Percentiles rank a stretch among this genome's conserved stretches.
Evolutionary conservation across 1,140 invertebrate genomes (phyloP).

Genomic region (Eumaeus atala): DNA sequence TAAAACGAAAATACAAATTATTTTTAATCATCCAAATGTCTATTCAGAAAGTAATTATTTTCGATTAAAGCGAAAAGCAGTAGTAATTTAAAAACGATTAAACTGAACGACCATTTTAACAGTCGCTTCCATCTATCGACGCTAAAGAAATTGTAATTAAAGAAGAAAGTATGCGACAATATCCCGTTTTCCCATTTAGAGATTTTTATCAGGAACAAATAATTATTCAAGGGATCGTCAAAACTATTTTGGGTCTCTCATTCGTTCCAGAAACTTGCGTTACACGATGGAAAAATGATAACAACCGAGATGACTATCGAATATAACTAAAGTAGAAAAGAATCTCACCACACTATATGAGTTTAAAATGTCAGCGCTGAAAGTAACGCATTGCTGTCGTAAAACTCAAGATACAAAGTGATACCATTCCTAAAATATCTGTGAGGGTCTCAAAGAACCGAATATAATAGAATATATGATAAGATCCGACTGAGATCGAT

Average conservation of each 20-base stretch:
- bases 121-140: neutral
- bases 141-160: conserved; percentile 1
- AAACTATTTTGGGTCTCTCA: neutral
- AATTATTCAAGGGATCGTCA: conserved; percentile 3
- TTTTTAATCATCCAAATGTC: too few relatives aligned
- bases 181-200: neutral
- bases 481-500: conserved; percentile 45
- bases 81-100: neutral
- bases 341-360: conserved; percentile 51
- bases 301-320: conserved; percentile 56
- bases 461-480: conserved; percentile 42
- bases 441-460: conserved; percentile 35
- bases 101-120: neutral
- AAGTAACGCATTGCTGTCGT: conserved; percentile 68
- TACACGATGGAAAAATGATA: conserved; percentile 44
- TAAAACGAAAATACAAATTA: too few relatives aligned
- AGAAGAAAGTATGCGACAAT: conserved; percentile 3
- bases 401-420: conserved; percentile 60
- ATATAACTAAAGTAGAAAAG: conserved; percentile 64
- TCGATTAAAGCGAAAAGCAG: too few relatives aligned
- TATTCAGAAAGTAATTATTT: too few relatives aligned
- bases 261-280: conserved; percentile 9
- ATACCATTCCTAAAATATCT: conserved; percentile 61
- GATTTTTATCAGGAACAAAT: conserved; percentile 3
- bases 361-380: conserved; percentile 40